Conservation (phyloP, 2,797 vertebrate species). For the Nannoperca australis region DNA sequence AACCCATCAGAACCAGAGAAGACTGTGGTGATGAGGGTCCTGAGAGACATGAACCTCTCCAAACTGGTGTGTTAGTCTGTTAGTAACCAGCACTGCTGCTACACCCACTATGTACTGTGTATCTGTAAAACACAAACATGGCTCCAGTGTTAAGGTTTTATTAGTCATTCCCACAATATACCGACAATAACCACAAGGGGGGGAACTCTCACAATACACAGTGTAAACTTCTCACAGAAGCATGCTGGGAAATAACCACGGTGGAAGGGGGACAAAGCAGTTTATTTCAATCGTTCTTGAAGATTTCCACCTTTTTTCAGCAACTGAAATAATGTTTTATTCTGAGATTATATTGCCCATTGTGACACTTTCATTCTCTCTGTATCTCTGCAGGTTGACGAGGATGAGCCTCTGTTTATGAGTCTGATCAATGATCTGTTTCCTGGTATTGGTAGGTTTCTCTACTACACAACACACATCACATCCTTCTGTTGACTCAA, state of each 20-base stretch:
- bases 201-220: no score
- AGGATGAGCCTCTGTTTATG: constrained; percentile 93
- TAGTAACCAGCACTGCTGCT: neutral
- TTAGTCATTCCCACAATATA: neutral
- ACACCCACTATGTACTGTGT: neutral
- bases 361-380: neutral
- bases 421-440: constrained; percentile 95
- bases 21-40: constrained; percentile 90
- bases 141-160: neutral
- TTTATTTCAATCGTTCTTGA: neutral
- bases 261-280: neutral
- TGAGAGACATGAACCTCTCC: constrained; percentile 92
- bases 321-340: neutral
- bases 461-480: neutral
- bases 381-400: constrained; percentile 87
- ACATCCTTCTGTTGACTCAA: neutral
- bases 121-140: neutral
- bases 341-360: neutral
- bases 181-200: neutral
- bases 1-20: constrained; percentile 88
- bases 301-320: neutral
- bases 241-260: neutral
- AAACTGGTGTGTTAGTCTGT: constrained; percentile 76
- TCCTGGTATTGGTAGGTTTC: constrained; percentile 84
- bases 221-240: neutral